Evolutionary conservation across 2,888 invertebrate genomes (phyloP).

Genomic region (Yponomeuta plumbellus): DNA sequence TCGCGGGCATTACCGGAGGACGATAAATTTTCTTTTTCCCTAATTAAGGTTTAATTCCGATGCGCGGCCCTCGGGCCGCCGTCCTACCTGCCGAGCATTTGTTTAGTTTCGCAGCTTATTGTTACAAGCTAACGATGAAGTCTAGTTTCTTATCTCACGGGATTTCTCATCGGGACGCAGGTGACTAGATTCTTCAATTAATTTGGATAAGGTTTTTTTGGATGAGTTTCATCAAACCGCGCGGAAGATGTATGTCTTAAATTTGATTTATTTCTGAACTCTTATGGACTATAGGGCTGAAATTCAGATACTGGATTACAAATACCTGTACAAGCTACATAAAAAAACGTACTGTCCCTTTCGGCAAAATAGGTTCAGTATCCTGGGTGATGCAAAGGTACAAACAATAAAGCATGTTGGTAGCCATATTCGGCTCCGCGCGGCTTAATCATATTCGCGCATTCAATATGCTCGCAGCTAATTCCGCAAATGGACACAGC

Average conservation of each 20-base stretch:
- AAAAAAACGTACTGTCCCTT: background rate
- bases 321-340: no score
- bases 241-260: no score
- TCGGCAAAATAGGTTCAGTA: background rate
- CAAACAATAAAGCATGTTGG: background rate
- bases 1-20: constrained; percentile 45
- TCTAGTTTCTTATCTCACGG: background rate
- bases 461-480: constrained; percentile 1
- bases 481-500: constrained; percentile 11
- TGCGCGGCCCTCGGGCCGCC: constrained; percentile 13
- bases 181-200: no score
- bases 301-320: no score
- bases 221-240: no score
- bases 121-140: background rate
- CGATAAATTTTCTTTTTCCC: constrained; percentile 72
- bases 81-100: constrained; percentile 13
- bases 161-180: no score
- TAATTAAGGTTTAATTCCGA: constrained; percentile 67
- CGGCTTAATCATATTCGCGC: background rate
- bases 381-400: background rate
- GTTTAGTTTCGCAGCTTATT: background rate
- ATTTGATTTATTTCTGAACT: no score
- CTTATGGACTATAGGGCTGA: no score
- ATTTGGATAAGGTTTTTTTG: no score
- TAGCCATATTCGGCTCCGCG: background rate